Base-by-base conservation (phyloP, 2,113 vertebrate genomes). In the Stegastes partitus region DNA sequence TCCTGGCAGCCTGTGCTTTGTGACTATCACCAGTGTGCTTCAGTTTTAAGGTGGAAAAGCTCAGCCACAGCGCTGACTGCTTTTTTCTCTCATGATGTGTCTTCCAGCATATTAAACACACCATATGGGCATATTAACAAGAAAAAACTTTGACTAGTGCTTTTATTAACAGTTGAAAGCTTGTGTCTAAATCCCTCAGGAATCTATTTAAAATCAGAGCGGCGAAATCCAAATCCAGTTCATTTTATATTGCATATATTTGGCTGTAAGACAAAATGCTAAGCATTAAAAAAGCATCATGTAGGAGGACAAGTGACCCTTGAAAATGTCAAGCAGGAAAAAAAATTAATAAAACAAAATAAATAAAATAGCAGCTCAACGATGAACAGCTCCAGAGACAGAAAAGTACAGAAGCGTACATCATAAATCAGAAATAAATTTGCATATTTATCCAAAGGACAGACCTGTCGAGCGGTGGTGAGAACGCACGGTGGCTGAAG, bases 381-480 rank as follows among this genome's bases (percentile, higher is more conserved):
- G 53, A 74, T 67, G 44, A 68, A n/a, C 47, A 68, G 51, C 42
- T 49, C 19, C 16, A 4, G 14, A 51, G 28, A 18, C 51, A 58
- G 14, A 63, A 45, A 81, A 71, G 62, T 42, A 72, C 26, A 64
- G 53, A 63, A 37, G 74, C 47, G 21, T 14, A 53, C 44, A 65
- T 31, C 34, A 62, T 79, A 21, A 19, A 47, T 68, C 12, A 11
- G 0, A 15, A 34, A 34, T 34, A 72, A 5, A 83, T 86, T 49
- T 68, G 71, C 39, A 81, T 69, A 76, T 77, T 72, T 87, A 84
- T 73, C 49, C 53, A 47, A 45, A 55, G 56, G 62, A 55, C 42
- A 58, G 16, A 68, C 11, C 44, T 5, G 28, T 62, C 62, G 64
- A 69, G 57, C 28, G 34, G 15, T 19, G 31, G 70, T 44, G 57